These are phyloP conservation scores for Epinephelus cyanopodus DNA, from an alignment of 2,113 vertebrate species.

Conservation along the genomic window DNA sequence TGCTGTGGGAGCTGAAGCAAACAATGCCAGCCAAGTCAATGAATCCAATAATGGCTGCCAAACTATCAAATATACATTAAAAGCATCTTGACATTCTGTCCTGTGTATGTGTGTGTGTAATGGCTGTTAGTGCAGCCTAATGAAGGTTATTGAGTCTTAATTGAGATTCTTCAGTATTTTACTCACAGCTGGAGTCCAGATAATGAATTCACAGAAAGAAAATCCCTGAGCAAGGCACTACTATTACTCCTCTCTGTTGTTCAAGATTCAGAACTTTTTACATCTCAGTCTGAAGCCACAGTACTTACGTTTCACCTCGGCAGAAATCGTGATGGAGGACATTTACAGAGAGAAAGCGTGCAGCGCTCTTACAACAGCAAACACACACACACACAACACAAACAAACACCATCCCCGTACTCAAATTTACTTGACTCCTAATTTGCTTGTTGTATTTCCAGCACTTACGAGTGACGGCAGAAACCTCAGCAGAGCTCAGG, in stretches of 20 bases:
- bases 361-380: neutral
- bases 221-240: slow-evolving; percentile 2
- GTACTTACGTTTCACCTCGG: neutral
- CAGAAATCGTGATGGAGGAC: neutral
- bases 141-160: neutral
- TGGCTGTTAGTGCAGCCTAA: neutral
- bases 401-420: neutral
- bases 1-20: no score
- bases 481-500: neutral
- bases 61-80: no score
- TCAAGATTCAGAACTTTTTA: neutral
- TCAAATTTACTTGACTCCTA: slow-evolving; percentile 33
- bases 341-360: neutral
- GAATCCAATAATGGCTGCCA: no score
- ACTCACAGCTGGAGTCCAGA: slow-evolving; percentile 57
- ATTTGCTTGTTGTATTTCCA: slow-evolving; percentile 19
- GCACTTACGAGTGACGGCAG: neutral
- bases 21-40: no score
- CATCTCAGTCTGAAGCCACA: neutral
- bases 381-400: neutral
- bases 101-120: no score
- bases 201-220: slow-evolving; percentile 8
- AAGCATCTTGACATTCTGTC: no score
- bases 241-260: neutral
- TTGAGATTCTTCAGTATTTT: neutral